Evolutionary conservation across 2,888 invertebrate genomes (phyloP).

Genomic region (Acleris emargana): DNA sequence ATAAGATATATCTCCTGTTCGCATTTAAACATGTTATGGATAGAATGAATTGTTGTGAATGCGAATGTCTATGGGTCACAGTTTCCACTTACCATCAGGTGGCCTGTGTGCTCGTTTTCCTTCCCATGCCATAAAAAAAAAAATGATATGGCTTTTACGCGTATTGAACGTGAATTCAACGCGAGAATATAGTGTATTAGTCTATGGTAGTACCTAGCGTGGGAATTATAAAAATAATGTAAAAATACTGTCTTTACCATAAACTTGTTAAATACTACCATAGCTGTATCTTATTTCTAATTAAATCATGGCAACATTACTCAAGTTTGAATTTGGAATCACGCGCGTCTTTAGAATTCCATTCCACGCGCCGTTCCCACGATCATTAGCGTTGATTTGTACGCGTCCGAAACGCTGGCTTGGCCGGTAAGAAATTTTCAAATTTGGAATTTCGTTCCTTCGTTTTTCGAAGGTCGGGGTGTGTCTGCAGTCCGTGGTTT

Average conservation of each 20-base stretch:
- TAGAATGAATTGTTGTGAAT: too few relatives aligned
- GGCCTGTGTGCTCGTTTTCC: too few relatives aligned
- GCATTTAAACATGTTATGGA: too few relatives aligned
- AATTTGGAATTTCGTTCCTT: slow-evolving; percentile 29
- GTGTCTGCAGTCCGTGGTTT: too few relatives aligned
- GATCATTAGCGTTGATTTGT: slow-evolving; percentile 39
- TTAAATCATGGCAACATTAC: slow-evolving; percentile 32
- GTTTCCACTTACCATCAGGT: too few relatives aligned
- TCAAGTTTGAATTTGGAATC: slow-evolving; percentile 38
- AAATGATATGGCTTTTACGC: too few relatives aligned
- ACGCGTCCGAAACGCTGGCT: slow-evolving; percentile 17
- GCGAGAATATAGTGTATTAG: too few relatives aligned
- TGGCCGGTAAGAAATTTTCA: slow-evolving; percentile 31
- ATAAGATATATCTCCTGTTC: too few relatives aligned
- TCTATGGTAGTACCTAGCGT: background rate
- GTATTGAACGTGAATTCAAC: too few relatives aligned
- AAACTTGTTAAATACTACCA: slow-evolving; percentile 12
- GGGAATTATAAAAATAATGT: background rate
- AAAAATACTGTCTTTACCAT: background rate
- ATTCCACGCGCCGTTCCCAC: slow-evolving; percentile 39
- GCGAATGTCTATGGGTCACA: too few relatives aligned
- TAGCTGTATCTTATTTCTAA: slow-evolving; percentile 12
- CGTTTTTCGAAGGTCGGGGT: background rate
- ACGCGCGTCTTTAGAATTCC: slow-evolving; percentile 32
- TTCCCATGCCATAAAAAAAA: too few relatives aligned